Evolutionary conservation across 2,113 vertebrate species (phyloP), one percentile per base, ranked within the genome.

Genomic region (Xyliphius kryptos): DNA sequence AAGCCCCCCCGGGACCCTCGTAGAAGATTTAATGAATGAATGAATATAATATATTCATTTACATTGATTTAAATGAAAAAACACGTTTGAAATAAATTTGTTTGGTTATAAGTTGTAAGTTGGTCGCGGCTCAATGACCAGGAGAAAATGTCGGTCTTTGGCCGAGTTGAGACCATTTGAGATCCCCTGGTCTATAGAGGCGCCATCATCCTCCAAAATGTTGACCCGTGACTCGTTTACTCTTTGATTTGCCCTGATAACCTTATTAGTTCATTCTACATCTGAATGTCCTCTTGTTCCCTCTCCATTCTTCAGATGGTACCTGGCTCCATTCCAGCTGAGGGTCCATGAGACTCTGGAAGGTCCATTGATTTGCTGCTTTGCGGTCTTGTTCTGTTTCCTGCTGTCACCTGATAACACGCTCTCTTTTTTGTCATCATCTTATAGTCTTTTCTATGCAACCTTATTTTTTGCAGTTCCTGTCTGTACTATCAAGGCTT

Each of bases 401-500:
- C 13, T 68, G 50, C 47, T 36, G 61, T 61, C 43, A 47, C 26
- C 26, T 47, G 66, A 61, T 53, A 49, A 40, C 22, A 55, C 26
- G 26, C 26, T 32, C 26, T 32, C 26, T 32, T 32, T 32, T 43
- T 3, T 47, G 22, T 22, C 43, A 2, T 6, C 14, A 26, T 49
- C 16, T 5, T 32, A 15, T 17, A 9, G 2, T n/a, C 32, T 15
- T 46, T 11, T n/a, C n/a, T n/a, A n/a, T n/a, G n/a, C n/a, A n/a
- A n/a, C 9, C 12, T 46, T 54, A 9, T 63, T 8, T 46, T 15
- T 49, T 50, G 49, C 63, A 16, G 11, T 46, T 5, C 32, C 47
- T 15, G n/a, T 40, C 17, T 52, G 10, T 32, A 53, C 52, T 61
- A 69, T 70, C 69, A 74, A 73, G 65, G 66, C 67, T 74, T 78